These are phyloP conservation scores for Pogonomyrmex barbatus DNA, from an alignment of 1,140 invertebrate species.

Conservation along the genomic window DNA sequence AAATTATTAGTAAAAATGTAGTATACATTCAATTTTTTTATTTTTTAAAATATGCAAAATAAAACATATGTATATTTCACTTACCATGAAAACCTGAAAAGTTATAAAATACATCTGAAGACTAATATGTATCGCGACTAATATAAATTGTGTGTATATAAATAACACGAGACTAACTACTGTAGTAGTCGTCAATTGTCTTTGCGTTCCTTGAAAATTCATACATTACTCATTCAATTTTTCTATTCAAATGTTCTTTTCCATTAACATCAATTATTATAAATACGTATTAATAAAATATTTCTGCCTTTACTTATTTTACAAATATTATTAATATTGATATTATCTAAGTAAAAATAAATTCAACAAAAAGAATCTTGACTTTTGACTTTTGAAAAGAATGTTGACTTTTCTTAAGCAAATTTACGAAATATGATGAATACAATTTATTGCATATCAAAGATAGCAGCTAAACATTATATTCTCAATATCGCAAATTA, in stretches of 20 bases:
- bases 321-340: no score
- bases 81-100: constrained; percentile 64
- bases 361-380: neutral
- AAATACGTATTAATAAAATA: no score
- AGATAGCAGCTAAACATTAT: neutral
- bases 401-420: neutral
- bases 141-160: constrained; percentile 17
- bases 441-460: constrained; percentile 14
- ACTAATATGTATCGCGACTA: constrained; percentile 28
- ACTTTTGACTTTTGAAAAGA: no score
- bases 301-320: no score
- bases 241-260: no score
- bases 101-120: constrained; percentile 67
- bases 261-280: no score
- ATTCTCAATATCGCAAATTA: neutral
- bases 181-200: constrained; percentile 68
- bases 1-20: neutral
- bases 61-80: neutral
- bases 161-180: constrained; percentile 63
- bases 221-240: neutral
- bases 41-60: neutral
- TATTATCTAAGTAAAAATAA: no score
- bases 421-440: neutral
- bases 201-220: constrained; percentile 44
- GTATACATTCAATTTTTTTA: neutral